Evolutionary conservation across 2,113 vertebrate species (phyloP).

Genomic region (Dinomys branickii): DNA sequence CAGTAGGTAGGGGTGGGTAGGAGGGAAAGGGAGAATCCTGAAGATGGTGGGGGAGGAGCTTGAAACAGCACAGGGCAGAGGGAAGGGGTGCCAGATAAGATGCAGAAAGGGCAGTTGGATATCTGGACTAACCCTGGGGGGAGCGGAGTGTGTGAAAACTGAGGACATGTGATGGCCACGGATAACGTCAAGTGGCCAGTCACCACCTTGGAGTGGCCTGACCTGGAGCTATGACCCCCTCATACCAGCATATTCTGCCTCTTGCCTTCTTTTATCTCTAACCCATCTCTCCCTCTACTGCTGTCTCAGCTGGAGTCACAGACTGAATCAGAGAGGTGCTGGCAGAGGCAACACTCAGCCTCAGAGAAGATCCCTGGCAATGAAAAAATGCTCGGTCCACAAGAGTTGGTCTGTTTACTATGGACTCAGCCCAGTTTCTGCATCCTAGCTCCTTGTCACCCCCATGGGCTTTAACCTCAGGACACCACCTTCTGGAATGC

Average conservation of each 20-base stretch:
- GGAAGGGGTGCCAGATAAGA: not conserved
- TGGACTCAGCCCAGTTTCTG: not conserved
- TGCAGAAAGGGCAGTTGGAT: not conserved
- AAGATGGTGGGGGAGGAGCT: too few relatives aligned
- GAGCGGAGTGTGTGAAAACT: not conserved
- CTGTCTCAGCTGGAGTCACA: not conserved
- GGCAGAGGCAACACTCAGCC: not conserved
- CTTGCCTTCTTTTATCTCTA: not conserved
- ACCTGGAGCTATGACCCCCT: not conserved
- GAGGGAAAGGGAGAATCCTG: not conserved
- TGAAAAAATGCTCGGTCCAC: not conserved
- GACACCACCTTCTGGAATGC: not conserved
- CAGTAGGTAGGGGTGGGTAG: not conserved
- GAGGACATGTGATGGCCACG: not conserved
- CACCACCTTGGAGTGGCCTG: not conserved
- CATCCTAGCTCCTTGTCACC: not conserved
- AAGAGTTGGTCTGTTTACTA: not conserved
- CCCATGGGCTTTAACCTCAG: not conserved
- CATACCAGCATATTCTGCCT: not conserved
- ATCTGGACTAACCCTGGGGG: not conserved
- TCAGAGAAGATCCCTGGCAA: not conserved
- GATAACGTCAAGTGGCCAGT: not conserved
- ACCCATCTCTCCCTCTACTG: not conserved
- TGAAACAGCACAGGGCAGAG: too few relatives aligned
- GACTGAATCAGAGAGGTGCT: not conserved